Evolutionary conservation across 1,140 invertebrate genomes (phyloP), one percentile per base, ranked within the genome.

Genomic region (Teleopsis dalmanni): DNA sequence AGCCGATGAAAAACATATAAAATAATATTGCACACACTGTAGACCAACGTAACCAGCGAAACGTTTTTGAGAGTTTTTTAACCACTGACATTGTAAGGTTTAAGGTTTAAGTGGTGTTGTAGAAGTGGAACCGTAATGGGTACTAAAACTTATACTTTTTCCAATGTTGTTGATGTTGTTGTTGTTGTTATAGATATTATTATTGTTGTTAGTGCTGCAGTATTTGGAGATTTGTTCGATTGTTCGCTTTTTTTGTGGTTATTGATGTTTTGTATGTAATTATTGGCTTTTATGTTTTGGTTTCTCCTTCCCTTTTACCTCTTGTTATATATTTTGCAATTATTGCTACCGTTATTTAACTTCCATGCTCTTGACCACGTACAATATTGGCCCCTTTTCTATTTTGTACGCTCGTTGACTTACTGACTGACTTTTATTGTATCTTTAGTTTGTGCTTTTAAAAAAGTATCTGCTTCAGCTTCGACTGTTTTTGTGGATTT

Each of bases 1-100:
- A 53, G 37, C 65, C 65, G 58, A 67, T 67, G 61, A 67, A 67
- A 54, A 68, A 68, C 62, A 68, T 65, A 61, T 68, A 68, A 65
- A 68, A 68, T 54, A 68, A 59, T 61, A 68, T 68, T 56, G 65
- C 64, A 53, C 58, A 65, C 56, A 67, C 55, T 55, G 65, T 68
- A 36, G 65, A 68, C 65, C 64, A 68, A 41, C 62, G 64, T 35
- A 68, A 50, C 64, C 65, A 68, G 43, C 65, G 64, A 53, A 67
- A 64, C 56, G 62, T 67, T 59, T 67, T 66, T 58, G 59, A 64
- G 57, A 67, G 58, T 60, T 67, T 66, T 58, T 67, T 67, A 60
- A 66, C 58, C 55, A 50, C 27, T 36, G 48, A 50, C 48, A 50
- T 50, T 33, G 23, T 49, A 34, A 21, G 23, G 46, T 29, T 52